These are phyloP conservation scores for Cantharis flavilabris DNA, from an alignment of 2,888 invertebrate species.

Conservation along the genomic window DNA sequence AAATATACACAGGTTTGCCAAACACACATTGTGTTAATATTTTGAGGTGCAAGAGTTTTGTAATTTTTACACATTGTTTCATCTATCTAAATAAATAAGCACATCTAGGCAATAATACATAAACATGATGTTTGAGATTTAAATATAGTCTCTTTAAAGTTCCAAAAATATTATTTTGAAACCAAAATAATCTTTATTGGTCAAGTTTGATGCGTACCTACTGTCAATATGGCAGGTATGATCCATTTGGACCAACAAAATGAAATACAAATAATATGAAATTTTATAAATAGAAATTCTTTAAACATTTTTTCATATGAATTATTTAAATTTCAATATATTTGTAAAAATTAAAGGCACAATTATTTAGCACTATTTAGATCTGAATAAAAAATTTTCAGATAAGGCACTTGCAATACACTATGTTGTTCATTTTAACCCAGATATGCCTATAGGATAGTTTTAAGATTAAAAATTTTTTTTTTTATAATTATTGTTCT, in stretches of 20 bases:
- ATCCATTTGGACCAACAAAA: background rate
- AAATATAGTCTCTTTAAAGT: background rate
- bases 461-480: too few relatives aligned
- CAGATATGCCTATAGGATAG: too few relatives aligned
- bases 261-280: background rate
- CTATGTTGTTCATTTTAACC: too few relatives aligned
- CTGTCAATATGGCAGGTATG: background rate
- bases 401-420: background rate
- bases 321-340: background rate
- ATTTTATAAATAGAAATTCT: background rate
- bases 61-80: background rate
- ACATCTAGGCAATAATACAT: background rate
- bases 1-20: background rate
- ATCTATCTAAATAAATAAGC: background rate
- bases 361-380: background rate
- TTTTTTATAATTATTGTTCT: too few relatives aligned
- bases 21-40: background rate
- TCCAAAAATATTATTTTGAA: background rate
- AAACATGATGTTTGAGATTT: background rate
- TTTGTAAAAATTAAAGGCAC: background rate
- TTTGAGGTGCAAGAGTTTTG: background rate
- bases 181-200: background rate
- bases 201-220: background rate
- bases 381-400: background rate
- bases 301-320: background rate